Evolutionary conservation across 2,113 vertebrate species (phyloP), one percentile per base, ranked within the genome.

Genomic region (Oreochromis niloticus): DNA sequence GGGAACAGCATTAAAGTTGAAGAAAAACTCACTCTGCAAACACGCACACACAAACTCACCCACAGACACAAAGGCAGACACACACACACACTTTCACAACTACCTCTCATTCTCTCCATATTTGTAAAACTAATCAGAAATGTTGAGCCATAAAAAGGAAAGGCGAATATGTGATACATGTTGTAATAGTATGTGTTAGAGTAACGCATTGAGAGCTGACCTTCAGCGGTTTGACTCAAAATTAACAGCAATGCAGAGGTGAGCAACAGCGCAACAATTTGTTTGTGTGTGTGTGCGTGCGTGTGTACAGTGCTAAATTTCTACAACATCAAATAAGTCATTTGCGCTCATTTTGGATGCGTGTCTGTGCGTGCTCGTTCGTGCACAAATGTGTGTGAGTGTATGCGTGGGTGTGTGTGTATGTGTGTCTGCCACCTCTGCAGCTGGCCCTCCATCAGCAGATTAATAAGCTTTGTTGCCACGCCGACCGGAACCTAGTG

Each of bases 401-500:
- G 66, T 71, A 52, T 83, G 91, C 43, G 43, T 80, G 81, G 43
- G 89, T 55, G 61, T 89, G 57, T 19, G 46, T 81, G 85, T 97
- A 96, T 96, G 97, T 97, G 97, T 97, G 97, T 96, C 96, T 97
- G 97, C 97, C 97, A 97, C 95, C 91, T 96, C 97, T 98, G 98
- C 98, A 99, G 98, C 98, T 99, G 98, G 98, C 98, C 96, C 97
- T 97, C 97, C 97, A 98, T 98, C 98, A 98, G 98, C 97, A 99
- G 98, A 99, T 99, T 99, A 99, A 99, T 99, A 99, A 99, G 97
- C 97, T 97, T 97, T 96, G 99, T 99, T 98, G 98, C 99, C 99
- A 98, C 97, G 98, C 97, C 98, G 97, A 99, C 99, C 97, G 97
- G 97, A 98, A 97, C 97, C 97, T 97, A 98, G 97, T 98, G 99